Base-by-base conservation (phyloP, 1,140 invertebrate genomes). In the Ditylenchus dipsaci region DNA sequence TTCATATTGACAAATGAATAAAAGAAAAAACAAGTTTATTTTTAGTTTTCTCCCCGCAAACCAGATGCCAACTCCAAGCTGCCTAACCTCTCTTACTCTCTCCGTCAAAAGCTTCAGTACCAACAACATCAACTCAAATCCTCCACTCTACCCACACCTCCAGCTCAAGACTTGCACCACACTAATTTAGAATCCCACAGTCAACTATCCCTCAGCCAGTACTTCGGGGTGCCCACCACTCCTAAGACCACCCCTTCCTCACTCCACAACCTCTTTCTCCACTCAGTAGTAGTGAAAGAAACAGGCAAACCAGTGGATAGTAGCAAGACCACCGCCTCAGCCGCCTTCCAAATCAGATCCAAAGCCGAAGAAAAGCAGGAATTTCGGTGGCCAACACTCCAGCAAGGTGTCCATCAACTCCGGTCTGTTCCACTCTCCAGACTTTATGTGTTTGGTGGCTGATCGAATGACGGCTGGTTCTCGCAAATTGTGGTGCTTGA, bases 401-500 rank as follows among this genome's bases (percentile, higher is more conserved):
- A 38, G 11, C 33, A 38, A 38, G 11, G 3, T 38, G 33, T 3
- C 33, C 33, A 38, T 38, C 33, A 38, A 38, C 33, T 38, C 49
- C 49, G 15, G 49, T 53, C 63, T 67, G 5, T 57, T 67, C 23
- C 1, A 66, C 17, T 43, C 65, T 33, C 57, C 65, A 21, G 19
- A 49, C 13, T 17, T 42, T 13, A 17, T 30, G 17, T 67, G 45
- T 26, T 45, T 67, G 8, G 23, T 11, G 13, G 38, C 38, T 38
- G 65, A 67, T 23, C 9, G 65, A n/a, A 67, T 67, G 65, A 67
- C 65, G 0, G 65, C 65, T 19, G 59, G 59, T 53, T 19, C 65
- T 47, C 53, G 38, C 23, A 67, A 67, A 26, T 67, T 66, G 63
- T 94, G 56, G 90, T 91, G 11, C 85, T 95, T 15, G 92, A 95